Percentiles rank a stretch among this genome's conserved stretches.
Evolutionary conservation across 1,140 invertebrate species (phyloP).

Genomic region (Dendroctonus ponderosae): DNA sequence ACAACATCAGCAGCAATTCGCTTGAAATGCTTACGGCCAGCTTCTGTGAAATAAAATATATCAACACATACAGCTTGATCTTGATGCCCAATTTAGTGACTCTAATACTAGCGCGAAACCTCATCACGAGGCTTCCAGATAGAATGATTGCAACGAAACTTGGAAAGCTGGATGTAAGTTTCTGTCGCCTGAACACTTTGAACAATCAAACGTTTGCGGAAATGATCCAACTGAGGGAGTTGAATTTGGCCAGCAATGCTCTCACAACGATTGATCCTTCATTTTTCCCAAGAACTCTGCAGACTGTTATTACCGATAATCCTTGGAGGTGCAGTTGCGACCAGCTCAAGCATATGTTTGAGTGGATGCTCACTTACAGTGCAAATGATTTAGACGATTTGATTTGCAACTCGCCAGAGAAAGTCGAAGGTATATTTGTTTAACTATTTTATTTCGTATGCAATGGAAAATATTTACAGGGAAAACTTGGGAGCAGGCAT

Average conservation of each 20-base stretch:
- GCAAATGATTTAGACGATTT: conserved; percentile 54
- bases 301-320: conserved; percentile 61
- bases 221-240: conserved; percentile 55
- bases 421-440: conserved; percentile 48
- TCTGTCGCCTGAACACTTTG: conserved; percentile 54
- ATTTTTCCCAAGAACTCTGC: conserved; percentile 60
- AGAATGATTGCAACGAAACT: conserved; percentile 57
- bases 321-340: conserved; percentile 71
- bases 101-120: conserved; percentile 60
- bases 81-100: conserved; percentile 55
- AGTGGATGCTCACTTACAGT: conserved; percentile 59
- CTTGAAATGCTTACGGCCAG: conserved; percentile 58
- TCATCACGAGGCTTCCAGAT: conserved; percentile 58
- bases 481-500: conserved; percentile 65
- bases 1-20: conserved; percentile 57
- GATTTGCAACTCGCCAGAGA: conserved; percentile 61
- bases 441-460: not conserved
- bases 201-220: conserved; percentile 57
- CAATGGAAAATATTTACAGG: conserved; percentile 43
- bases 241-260: conserved; percentile 66
- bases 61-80: conserved; percentile 56
- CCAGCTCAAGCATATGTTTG: conserved; percentile 59
- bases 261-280: conserved; percentile 60
- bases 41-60: conserved; percentile 58
- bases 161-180: conserved; percentile 59